Evolutionary conservation across 2,797 vertebrate species (phyloP).

Genomic region (Sardinella longiceps): DNA sequence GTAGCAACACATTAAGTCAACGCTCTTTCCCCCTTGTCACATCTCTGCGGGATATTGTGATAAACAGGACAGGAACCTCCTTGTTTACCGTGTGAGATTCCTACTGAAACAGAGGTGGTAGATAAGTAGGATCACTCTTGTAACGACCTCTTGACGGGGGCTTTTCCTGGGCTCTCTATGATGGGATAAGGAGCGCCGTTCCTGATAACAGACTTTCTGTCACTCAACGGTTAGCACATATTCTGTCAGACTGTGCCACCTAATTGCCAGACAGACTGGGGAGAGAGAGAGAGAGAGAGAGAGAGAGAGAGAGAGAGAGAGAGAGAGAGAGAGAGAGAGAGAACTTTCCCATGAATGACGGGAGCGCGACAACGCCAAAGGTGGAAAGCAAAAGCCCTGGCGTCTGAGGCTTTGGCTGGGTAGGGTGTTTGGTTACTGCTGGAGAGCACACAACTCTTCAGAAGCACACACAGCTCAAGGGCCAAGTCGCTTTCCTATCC

Average conservation of each 20-base stretch:
- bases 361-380: background rate
- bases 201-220: conserved; percentile 49
- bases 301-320: background rate
- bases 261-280: background rate
- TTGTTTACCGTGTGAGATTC: conserved; percentile 56
- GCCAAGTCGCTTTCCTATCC: background rate
- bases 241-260: background rate
- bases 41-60: background rate
- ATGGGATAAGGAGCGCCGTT: conserved; percentile 48
- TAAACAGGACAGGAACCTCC: conserved; percentile 46
- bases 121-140: conserved; percentile 51
- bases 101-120: conserved; percentile 51
- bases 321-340: conserved; percentile 43
- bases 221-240: conserved; percentile 1
- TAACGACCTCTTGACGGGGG: conserved; percentile 41
- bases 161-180: conserved; percentile 41
- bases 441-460: background rate
- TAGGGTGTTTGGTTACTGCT: background rate
- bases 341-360: background rate
- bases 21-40: background rate
- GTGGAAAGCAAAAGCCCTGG: conserved; percentile 1
- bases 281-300: background rate
- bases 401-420: background rate
- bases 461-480: background rate
- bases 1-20: background rate